These are phyloP conservation scores for Cabera pusaria DNA, from an alignment of 2,888 invertebrate species.

Conservation along the genomic window DNA sequence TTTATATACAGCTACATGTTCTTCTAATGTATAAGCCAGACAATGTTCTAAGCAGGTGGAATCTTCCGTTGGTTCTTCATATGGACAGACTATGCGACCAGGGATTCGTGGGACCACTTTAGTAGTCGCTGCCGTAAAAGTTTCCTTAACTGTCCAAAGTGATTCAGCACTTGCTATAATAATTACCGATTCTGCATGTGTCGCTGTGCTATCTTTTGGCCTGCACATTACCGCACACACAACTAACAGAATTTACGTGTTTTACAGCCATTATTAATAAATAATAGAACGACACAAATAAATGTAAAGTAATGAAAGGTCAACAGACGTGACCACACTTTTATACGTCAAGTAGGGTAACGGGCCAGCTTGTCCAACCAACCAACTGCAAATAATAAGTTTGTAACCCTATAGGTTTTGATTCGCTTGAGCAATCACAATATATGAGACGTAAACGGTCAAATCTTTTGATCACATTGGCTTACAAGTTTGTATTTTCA, in stretches of 20 bases:
- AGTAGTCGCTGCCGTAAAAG: slow-evolving; percentile 11
- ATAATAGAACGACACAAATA: slow-evolving; percentile 22
- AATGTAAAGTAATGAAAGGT: slow-evolving; percentile 42
- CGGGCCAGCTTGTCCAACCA: slow-evolving; percentile 5
- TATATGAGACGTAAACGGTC: too few relatives aligned
- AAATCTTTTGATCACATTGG: too few relatives aligned
- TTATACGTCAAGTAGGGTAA: slow-evolving; percentile 11
- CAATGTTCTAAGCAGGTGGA: slow-evolving; percentile 61
- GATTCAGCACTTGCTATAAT: slow-evolving; percentile 9
- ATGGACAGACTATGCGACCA: slow-evolving; percentile 50
- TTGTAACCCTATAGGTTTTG: too few relatives aligned
- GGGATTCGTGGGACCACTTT: slow-evolving; percentile 36
- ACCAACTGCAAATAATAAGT: too few relatives aligned
- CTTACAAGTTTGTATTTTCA: too few relatives aligned
- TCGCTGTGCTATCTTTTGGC: slow-evolving; percentile 41
- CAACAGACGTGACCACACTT: slow-evolving; percentile 28
- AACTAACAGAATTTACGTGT: slow-evolving; percentile 10
- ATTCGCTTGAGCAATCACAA: too few relatives aligned
- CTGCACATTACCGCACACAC: slow-evolving; percentile 12
- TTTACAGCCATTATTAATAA: slow-evolving; percentile 18
- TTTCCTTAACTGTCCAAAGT: slow-evolving; percentile 4
- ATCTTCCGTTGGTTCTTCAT: slow-evolving; percentile 59
- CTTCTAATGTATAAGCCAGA: slow-evolving; percentile 60
- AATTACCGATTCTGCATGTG: slow-evolving; percentile 10
- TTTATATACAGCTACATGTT: slow-evolving; percentile 68